phyloP scores from a whole-genome alignment of 1,140 invertebrate species.

The Sycophaga agraensis region DNA sequence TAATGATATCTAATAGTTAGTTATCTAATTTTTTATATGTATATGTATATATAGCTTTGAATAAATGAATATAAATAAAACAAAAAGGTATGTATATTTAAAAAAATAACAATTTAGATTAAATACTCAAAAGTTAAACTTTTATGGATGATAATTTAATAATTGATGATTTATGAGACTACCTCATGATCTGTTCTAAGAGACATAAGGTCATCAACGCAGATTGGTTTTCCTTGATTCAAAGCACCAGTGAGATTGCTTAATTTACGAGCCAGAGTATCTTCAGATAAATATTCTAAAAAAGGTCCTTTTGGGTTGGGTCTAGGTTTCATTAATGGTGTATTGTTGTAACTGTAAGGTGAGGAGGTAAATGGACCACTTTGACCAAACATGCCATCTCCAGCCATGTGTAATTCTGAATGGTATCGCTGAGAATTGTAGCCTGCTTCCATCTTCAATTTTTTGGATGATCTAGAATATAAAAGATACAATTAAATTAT shows the following conservation, averaged over 20 bases:
- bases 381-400: constrained; percentile 54
- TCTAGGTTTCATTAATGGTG: constrained; percentile 44
- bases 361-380: constrained; percentile 47
- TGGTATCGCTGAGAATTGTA: constrained; percentile 52
- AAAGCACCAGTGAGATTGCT: constrained; percentile 52
- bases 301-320: constrained; percentile 46
- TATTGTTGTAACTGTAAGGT: constrained; percentile 52
- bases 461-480: constrained; percentile 63
- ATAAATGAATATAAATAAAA: not conserved
- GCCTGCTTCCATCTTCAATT: constrained; percentile 64
- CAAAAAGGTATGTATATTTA: not conserved
- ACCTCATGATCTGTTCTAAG: constrained; percentile 56
- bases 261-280: constrained; percentile 51
- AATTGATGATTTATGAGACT: constrained; percentile 6
- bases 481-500: constrained; percentile 6
- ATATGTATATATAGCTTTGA: not conserved
- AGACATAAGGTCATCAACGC: constrained; percentile 58
- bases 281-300: constrained; percentile 42
- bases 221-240: constrained; percentile 55
- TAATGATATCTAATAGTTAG: not conserved
- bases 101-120: not conserved
- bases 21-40: not conserved
- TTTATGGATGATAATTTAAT: not conserved
- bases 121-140: not conserved
- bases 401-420: constrained; percentile 50